phyloP scores from a whole-genome alignment of 2,797 vertebrate genomes.

The Danionella dracula region DNA sequence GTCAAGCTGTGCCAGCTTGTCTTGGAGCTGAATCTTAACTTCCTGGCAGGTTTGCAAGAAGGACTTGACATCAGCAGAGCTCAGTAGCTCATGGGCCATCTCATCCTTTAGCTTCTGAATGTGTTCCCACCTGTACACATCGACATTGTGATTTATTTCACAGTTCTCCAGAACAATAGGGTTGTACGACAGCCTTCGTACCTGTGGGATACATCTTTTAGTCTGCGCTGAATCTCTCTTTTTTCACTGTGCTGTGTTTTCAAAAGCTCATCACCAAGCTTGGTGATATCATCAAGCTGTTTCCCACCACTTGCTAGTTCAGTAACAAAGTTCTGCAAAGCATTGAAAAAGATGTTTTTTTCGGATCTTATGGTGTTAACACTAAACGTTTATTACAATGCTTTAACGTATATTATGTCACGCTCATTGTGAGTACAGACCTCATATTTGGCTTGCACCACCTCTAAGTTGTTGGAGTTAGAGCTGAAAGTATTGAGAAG shows the following conservation, averaged over 20 bases:
- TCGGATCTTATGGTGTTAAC: no score
- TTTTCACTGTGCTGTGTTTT: constrained; percentile 66
- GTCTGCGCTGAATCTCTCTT: constrained; percentile 63
- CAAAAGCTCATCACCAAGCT: constrained; percentile 64
- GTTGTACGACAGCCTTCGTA: constrained; percentile 39
- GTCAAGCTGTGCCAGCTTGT: constrained; percentile 59
- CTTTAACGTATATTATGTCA: no score
- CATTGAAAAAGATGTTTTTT: neutral
- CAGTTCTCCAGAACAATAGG: neutral
- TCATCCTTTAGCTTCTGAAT: constrained; percentile 80
- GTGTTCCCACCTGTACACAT: constrained; percentile 70
- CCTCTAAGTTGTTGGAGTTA: constrained; percentile 65
- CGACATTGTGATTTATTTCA: neutral
- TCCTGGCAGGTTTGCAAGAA: constrained; percentile 79
- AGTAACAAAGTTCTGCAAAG: constrained; percentile 72
- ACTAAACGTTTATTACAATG: neutral
- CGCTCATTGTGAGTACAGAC: constrained; percentile 49
- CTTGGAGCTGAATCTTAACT: constrained; percentile 65
- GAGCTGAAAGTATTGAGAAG: constrained; percentile 71
- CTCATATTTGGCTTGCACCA: constrained; percentile 78
- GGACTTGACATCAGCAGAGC: constrained; percentile 63
- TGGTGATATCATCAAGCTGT: constrained; percentile 71
- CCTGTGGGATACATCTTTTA: constrained; percentile 66
- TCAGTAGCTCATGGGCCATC: constrained; percentile 73
- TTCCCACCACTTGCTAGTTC: constrained; percentile 77